phyloP scores from a whole-genome alignment of 2,113 vertebrate species.

The Candoia aspera region DNA sequence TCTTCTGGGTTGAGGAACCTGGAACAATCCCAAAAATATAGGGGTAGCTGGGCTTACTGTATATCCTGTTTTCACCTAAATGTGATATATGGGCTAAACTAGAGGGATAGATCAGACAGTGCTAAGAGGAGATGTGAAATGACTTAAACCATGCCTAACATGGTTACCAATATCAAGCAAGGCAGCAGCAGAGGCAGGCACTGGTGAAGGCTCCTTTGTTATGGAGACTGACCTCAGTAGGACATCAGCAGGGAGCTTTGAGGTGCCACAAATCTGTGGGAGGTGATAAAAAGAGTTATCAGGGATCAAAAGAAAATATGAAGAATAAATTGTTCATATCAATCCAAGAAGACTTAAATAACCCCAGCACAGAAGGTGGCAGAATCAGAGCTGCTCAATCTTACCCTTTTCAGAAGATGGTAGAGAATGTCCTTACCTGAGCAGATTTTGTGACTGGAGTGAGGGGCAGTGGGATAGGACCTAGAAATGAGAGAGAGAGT shows the following conservation, averaged over 20 bases:
- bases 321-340: background rate
- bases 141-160: background rate
- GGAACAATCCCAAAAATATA: background rate
- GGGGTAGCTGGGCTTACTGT: background rate
- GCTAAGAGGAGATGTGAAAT: background rate
- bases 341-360: background rate
- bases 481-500: background rate
- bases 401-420: background rate
- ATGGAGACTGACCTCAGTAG: background rate
- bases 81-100: background rate
- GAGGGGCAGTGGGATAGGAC: conserved; percentile 1
- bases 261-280: background rate
- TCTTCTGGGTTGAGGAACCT: background rate
- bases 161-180: background rate
- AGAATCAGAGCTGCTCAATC: background rate
- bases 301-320: background rate
- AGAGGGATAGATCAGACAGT: background rate
- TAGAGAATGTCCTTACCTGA: conserved; percentile 20
- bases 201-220: background rate
- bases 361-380: background rate
- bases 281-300: background rate
- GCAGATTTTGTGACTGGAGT: conserved; percentile 2
- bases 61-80: background rate
- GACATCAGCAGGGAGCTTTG: background rate
- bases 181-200: background rate